Percentiles rank a stretch among this genome's conserved stretches.
These are phyloP conservation scores for Scaptomyza pallida DNA, from an alignment of 1,140 invertebrate genomes.

Conservation along the genomic window DNA sequence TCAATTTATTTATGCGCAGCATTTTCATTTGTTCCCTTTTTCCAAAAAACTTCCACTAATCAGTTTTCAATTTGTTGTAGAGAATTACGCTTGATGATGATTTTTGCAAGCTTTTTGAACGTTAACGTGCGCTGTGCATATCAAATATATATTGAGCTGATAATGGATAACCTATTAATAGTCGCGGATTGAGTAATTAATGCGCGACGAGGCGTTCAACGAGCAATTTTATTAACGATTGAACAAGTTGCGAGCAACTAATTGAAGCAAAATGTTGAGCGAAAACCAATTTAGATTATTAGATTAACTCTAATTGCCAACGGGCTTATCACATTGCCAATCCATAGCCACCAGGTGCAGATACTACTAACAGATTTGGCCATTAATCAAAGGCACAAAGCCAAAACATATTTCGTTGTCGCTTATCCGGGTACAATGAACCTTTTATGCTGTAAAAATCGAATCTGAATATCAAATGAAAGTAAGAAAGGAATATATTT, in stretches of 20 bases:
- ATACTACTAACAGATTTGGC: background rate
- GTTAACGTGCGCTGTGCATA: background rate
- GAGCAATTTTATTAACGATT: background rate
- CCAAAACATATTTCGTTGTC: background rate
- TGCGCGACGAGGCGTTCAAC: slow-evolving; percentile 3
- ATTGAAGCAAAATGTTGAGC: slow-evolving; percentile 4
- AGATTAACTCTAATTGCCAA: background rate
- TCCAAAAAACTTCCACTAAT: slow-evolving; percentile 41
- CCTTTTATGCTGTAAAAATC: slow-evolving; percentile 4
- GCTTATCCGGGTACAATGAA: slow-evolving; percentile 33
- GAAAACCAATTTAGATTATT: slow-evolving; percentile 1
- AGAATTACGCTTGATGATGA: background rate
- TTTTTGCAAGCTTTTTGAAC: too few species aligned
- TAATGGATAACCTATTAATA: slow-evolving; percentile 10
- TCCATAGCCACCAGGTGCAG: background rate
- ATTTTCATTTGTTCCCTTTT: slow-evolving; percentile 44
- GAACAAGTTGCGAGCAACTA: background rate
- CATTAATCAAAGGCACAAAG: slow-evolving; percentile 8
- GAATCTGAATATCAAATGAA: slow-evolving; percentile 18
- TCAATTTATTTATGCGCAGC: slow-evolving; percentile 60
- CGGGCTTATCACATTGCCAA: background rate
- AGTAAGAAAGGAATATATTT: slow-evolving; percentile 38
- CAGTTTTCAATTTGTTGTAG: slow-evolving; percentile 48
- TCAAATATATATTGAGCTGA: slow-evolving; percentile 8
- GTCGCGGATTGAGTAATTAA: slow-evolving; percentile 23